Conservation (phyloP, 2,888 invertebrate genomes). For the Shargacucullia verbasci region DNA sequence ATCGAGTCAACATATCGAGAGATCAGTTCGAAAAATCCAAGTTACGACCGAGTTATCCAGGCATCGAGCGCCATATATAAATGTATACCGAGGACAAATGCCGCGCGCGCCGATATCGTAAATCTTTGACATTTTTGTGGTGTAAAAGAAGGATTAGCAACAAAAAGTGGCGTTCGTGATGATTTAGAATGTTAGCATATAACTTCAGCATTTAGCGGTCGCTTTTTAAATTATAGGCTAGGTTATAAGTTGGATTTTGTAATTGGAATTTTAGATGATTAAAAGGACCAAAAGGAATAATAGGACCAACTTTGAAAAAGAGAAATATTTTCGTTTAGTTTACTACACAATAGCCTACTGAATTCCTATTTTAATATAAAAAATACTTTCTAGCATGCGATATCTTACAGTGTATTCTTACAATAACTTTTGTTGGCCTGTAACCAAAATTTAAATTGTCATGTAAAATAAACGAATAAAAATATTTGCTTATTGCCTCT, state of each 20-base stretch:
- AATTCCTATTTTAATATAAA: too few relatives aligned
- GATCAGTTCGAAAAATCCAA: constrained; percentile 74
- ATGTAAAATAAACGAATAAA: too few relatives aligned
- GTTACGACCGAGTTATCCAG: constrained; percentile 54
- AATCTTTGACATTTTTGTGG: constrained; percentile 76
- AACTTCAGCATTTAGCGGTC: constrained; percentile 16
- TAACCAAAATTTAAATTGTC: too few relatives aligned
- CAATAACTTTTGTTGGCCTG: too few relatives aligned
- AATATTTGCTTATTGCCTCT: too few relatives aligned
- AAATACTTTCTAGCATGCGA: too few relatives aligned
- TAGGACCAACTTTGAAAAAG: not conserved
- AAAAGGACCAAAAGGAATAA: not conserved
- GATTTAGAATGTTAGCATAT: constrained; percentile 42
- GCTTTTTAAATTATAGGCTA: constrained; percentile 12
- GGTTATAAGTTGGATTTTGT: not conserved
- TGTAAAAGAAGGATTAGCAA: constrained; percentile 66
- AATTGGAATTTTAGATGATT: constrained; percentile 1
- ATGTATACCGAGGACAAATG: constrained; percentile 57
- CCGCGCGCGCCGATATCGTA: constrained; percentile 69
- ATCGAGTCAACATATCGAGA: constrained; percentile 65
- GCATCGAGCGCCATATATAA: constrained; percentile 59
- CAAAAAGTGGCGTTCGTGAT: constrained; percentile 57
- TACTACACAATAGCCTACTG: too few relatives aligned
- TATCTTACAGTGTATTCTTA: too few relatives aligned
- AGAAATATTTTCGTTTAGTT: too few relatives aligned